phyloP scores from a whole-genome alignment of 1,140 invertebrate species.

The Cataglyphis hispanica region DNA sequence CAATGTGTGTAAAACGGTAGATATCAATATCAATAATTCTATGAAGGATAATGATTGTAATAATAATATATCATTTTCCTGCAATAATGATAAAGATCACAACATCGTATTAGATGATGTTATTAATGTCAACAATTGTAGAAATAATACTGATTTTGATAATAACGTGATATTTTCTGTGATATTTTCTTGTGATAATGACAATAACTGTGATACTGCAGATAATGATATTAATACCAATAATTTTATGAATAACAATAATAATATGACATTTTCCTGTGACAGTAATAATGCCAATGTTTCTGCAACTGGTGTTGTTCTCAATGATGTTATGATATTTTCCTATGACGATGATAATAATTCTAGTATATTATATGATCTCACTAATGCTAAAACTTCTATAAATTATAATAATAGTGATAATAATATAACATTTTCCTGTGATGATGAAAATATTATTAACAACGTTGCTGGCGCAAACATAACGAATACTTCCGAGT shows the following conservation, averaged over 20 bases:
- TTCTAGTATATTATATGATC: slow-evolving; percentile 7
- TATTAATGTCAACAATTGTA: neutral
- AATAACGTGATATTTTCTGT: neutral
- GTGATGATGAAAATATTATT: neutral
- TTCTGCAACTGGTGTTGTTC: slow-evolving; percentile 1
- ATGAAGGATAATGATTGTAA: too few relatives aligned
- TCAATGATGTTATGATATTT: slow-evolving; percentile 8
- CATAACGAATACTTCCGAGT: neutral
- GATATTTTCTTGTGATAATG: slow-evolving; percentile 3
- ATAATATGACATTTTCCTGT: neutral
- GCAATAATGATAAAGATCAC: too few relatives aligned
- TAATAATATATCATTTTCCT: too few relatives aligned
- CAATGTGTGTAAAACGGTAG: too few relatives aligned
- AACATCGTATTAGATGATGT: too few relatives aligned
- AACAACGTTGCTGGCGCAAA: neutral
- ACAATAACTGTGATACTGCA: neutral
- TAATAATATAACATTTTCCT: slow-evolving; percentile 7
- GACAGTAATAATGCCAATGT: neutral
- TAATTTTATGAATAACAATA: neutral
- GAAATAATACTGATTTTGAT: neutral
- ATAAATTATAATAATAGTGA: neutral
- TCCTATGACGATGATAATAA: neutral
- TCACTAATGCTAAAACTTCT: neutral
- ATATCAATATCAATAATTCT: too few relatives aligned
- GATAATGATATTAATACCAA: neutral